These are phyloP conservation scores for Sanderia malayensis DNA, from an alignment of 30 jellyfish, hydroid and myxozoan genomes.

Conservation along the genomic window DNA sequence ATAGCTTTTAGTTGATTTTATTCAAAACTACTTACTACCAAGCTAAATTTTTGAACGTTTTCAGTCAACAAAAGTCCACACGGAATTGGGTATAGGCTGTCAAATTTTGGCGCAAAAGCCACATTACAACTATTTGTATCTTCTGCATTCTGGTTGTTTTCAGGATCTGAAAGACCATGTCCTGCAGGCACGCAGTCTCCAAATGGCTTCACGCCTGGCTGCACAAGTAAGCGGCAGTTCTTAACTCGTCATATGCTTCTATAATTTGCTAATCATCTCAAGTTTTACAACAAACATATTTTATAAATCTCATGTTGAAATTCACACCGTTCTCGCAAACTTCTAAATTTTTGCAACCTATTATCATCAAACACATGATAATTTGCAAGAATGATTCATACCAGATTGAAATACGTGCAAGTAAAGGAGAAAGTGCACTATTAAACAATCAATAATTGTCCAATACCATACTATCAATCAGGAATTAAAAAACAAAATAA, in stretches of 20 bases:
- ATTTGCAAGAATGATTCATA: not conserved
- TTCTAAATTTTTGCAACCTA: not conserved
- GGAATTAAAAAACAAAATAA: too few relatives aligned
- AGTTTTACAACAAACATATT: not conserved
- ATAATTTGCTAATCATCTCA: not conserved
- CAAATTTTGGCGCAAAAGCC: too few relatives aligned
- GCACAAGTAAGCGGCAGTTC: slow-evolving; percentile 68
- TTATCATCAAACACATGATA: not conserved
- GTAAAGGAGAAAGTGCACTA: not conserved
- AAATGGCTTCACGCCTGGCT: slow-evolving; percentile 86
- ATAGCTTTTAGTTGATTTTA: not conserved
- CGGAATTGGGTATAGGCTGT: not conserved
- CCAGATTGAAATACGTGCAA: slow-evolving; percentile 11
- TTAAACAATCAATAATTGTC: not conserved
- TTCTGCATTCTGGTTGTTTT: not conserved
- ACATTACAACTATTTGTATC: not conserved
- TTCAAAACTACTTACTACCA: not conserved
- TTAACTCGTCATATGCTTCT: not conserved
- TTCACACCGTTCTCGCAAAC: too few relatives aligned
- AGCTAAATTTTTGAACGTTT: not conserved
- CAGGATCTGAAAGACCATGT: slow-evolving; percentile 76
- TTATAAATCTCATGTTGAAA: not conserved
- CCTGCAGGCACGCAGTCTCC: slow-evolving; percentile 75
- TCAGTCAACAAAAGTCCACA: too few relatives aligned
- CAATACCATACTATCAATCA: too few relatives aligned